Base-by-base conservation (phyloP, 2,888 invertebrate species). In the Hydroisotoma schaefferi region DNA sequence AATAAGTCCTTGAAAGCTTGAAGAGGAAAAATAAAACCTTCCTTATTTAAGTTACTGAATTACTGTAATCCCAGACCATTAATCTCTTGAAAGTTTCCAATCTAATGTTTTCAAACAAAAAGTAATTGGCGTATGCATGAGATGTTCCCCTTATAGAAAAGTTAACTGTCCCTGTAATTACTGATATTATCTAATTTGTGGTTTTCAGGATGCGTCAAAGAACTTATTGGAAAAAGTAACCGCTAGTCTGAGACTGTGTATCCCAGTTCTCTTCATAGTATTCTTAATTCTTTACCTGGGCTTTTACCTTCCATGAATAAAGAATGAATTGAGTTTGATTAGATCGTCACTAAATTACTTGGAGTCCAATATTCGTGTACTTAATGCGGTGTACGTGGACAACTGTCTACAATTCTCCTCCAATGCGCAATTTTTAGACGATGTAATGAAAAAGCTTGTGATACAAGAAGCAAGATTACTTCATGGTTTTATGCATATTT, bases 201-300 rank as follows among this genome's bases (percentile, higher is more conserved):
- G 33, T 6, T 15, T 33, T 15, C 33, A 40, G 12, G 26, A 12
- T 10, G 28, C 15, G 22, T 8, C 8, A 8, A 15, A 25, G 23
- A 25, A 46, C 12, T 5, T 22, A 5, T 22, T 15, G 23, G 55
- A 54, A 28, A 65, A 38, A 40, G 33, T 59, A 5, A 57, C 54
- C 37, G 53, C 52, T 6, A 46, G 51, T 25, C 47, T 68, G 18
- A 57, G 56, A 47, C 6, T 65, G n/a, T 57, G 57, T 18, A 59
- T 68, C 43, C 68, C 68, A 27, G 44, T 61, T 29, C 22, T 66
- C 18, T 48, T 64, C 22, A 23, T 57, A 2, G 46, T 65, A 1
- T 68, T 68, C 53, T 37, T 58, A 12, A 55, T 68, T 22, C 53
- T 54, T 2, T 68, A 49, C 37, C 61, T 59, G 56, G 65, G 59